Evolutionary conservation across 2,113 vertebrate species (phyloP).

Genomic region (Apodemus speciosus): DNA sequence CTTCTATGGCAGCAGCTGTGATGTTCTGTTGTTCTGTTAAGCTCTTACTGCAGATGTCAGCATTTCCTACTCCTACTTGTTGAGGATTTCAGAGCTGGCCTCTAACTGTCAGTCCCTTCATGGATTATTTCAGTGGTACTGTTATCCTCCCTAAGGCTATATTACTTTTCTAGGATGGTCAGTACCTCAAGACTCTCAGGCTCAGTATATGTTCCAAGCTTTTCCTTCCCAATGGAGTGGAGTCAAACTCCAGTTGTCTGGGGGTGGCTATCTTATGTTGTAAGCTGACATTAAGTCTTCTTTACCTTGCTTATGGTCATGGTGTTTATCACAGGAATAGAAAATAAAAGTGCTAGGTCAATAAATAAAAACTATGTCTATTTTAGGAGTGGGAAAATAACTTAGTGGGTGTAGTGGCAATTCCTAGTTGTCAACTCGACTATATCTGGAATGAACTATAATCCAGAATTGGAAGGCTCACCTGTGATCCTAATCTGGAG

Average conservation of each 20-base stretch:
- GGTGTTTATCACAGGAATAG: background rate
- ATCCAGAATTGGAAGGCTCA: no score
- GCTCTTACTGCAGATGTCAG: background rate
- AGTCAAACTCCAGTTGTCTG: background rate
- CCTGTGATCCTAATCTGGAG: no score
- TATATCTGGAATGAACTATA: no score
- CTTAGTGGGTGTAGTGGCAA: no score
- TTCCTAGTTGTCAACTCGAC: no score
- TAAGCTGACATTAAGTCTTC: background rate
- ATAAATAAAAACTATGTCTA: no score
- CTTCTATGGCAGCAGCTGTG: background rate
- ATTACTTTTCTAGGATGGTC: background rate
- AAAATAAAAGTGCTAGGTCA: background rate
- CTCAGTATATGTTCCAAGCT: background rate
- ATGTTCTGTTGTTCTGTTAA: background rate
- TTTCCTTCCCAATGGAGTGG: background rate
- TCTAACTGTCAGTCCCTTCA: background rate
- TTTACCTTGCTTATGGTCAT: background rate
- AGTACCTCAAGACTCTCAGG: background rate
- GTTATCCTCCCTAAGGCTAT: background rate
- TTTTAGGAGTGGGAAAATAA: background rate
- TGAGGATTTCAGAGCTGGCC: background rate
- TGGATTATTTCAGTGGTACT: background rate
- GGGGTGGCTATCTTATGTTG: background rate
- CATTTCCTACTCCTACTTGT: no score